Base-by-base conservation (phyloP, 2,888 invertebrate genomes). In the Cartodere bifasciata region DNA sequence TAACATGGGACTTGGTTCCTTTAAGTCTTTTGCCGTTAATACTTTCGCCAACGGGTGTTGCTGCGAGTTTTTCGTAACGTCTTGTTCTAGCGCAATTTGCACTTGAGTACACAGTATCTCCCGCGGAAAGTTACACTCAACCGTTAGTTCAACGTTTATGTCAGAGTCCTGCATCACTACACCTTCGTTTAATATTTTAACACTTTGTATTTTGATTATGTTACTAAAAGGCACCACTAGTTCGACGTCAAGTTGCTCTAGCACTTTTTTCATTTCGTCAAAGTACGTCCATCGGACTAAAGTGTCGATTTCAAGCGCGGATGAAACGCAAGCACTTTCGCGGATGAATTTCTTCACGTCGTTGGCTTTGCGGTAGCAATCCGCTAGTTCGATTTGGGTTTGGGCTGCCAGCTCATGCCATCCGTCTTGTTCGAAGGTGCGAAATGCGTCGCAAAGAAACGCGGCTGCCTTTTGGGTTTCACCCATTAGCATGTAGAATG, bases 381-480 rank as follows among this genome's bases (percentile, higher is more conserved):
- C 74, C 0, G 87, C 85, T 21, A 94, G 60, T 47, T 90, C 83
- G 0, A 88, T 60, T 39, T 86, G 70, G 1, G 86, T 87, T 52
- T 85, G 81, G 0, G 82, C 81, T 1, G 82, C 84, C 20, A 94
- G 64, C 31, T 77, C 72, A 33, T 67, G 66, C 94, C 95, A 95
- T 12, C 82, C 82, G 51, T 94, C 92, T 32, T 81, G 77, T 49
- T 80, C 78, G 46, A 87, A 85, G 3, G 86, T 87, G 30, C 86
- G 74, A 14, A 92, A 61, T 0, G 88, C 78, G 52, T 92, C 92
- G 29, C 75, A 72, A 2, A 94, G 68, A 56, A 92, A 94, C 0
- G 83, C 82, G 3, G 87, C 83, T 0, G 94, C 86, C 56, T 91
- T 91, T 42, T 85, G 77, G 0, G 84, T 81, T 53, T 88, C 83